Evolutionary conservation across 2,113 vertebrate genomes (phyloP), one percentile per base, ranked within the genome.

Genomic region (Bagarius yarrelli): DNA sequence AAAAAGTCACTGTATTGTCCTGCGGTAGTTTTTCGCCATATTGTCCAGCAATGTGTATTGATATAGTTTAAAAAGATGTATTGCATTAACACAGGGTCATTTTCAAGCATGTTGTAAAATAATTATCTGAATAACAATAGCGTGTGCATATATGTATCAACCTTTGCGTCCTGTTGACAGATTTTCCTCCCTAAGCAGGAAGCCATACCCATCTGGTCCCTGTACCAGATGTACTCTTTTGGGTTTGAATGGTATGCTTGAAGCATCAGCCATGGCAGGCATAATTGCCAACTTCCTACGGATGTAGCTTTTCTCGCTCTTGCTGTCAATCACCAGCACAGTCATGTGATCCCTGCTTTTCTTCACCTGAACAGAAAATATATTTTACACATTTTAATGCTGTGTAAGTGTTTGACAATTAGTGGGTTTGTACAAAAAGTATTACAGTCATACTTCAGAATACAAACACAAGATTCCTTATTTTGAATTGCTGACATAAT

Each of bases 121-220:
- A 55, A 73, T 14, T 34, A 73, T 55, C 12, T 5, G 50, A 23
- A 13, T 55, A 73, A 73, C 70, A 55, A 73, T 73, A 73, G 50
- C 13, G 14, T 19, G 44, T 21, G 14, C 34, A 44, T 70, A 32
- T 30, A 1, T n/a, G 32, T 12, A 0, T 82, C 75, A 94, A 98
- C 97, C 94, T 0, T 25, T 85, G 2, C 8, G 85, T n/a, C 87
- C 91, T 0, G 86, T 85, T 23, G 63, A 73, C 32, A 89, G 85
- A 80, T 87, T 94, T 73, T 96, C 96, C 47, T 96, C 94, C 59
- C 94, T 94, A 76, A 98, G 93, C 87, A 98, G 88, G 83, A 99
- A 96, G 6, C 98, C 98, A 0, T 95, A 98, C 25, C 96, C 97
- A 4, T 90, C 81, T 0, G 84, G 86, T 3, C 95, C 95, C 83